Percentiles rank a stretch among this genome's conserved stretches.
phyloP scores from a whole-genome alignment of 2,888 invertebrate genomes.

The Cosmorhoe ocellata region DNA sequence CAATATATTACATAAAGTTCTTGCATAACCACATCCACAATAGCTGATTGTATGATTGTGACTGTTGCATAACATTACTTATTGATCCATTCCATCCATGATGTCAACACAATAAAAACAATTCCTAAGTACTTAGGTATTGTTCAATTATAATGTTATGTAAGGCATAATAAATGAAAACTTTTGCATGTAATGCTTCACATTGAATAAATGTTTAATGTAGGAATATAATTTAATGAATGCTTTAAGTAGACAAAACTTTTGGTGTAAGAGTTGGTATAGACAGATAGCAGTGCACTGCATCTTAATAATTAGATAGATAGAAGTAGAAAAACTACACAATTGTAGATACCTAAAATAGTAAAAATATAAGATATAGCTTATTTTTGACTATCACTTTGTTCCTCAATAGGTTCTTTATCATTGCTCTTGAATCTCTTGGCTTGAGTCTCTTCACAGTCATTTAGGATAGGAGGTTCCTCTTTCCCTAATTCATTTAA shows the following conservation, averaged over 20 bases:
- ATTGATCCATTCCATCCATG: conserved; percentile 6
- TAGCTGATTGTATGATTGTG: conserved; percentile 30
- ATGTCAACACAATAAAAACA: background rate
- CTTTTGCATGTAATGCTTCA: conserved; percentile 33
- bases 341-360: conserved; percentile 39
- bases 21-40: conserved; percentile 30
- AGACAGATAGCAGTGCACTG: conserved; percentile 48
- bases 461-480: conserved; percentile 51
- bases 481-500: conserved; percentile 84
- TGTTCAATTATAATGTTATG: background rate
- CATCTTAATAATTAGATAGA: conserved; percentile 54
- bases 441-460: conserved; percentile 65
- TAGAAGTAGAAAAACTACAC: conserved; percentile 56
- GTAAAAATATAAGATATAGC: conserved; percentile 44
- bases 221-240: conserved; percentile 50
- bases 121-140: no score
- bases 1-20: conserved; percentile 25
- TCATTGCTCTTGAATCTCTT: conserved; percentile 69
- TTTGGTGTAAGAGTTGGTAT: conserved; percentile 73
- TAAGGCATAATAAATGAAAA: conserved; percentile 6
- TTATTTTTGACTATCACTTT: conserved; percentile 52
- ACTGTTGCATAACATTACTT: conserved; percentile 41
- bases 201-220: conserved; percentile 44
- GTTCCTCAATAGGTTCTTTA: conserved; percentile 46
- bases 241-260: conserved; percentile 52